Percentiles rank a stretch among this genome's conserved stretches.
phyloP scores from a whole-genome alignment of 2,888 invertebrate genomes.

The Baccha elongata region DNA sequence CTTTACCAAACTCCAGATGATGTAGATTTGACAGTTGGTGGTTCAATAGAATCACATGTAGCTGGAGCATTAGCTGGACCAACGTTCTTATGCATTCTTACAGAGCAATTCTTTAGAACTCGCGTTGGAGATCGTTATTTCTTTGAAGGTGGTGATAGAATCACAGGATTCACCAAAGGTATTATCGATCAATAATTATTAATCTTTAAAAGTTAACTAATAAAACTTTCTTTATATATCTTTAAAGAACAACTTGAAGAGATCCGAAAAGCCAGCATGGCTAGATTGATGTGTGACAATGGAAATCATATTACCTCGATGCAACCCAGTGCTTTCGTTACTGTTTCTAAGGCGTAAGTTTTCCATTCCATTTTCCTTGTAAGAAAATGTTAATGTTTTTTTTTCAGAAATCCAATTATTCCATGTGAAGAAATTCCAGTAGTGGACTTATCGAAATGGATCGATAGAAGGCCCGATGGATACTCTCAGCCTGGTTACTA shows the following conservation, averaged over 20 bases:
- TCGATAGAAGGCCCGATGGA: conserved; percentile 76
- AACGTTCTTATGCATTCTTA: conserved; percentile 93
- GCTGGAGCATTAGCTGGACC: conserved; percentile 92
- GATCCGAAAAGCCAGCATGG: conserved; percentile 90
- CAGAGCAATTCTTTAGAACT: conserved; percentile 93
- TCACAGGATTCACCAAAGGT: conserved; percentile 86
- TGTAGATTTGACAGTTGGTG: conserved; percentile 93
- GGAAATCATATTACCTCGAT: conserved; percentile 87
- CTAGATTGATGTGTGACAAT: conserved; percentile 92
- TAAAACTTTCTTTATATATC: no score
- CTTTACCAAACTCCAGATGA: conserved; percentile 90
- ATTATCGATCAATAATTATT: not conserved
- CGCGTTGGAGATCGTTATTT: conserved; percentile 94
- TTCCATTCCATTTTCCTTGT: not conserved
- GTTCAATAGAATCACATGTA: conserved; percentile 89
- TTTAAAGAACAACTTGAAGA: conserved; percentile 87
- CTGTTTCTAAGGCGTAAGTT: conserved; percentile 85
- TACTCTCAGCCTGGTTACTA: conserved; percentile 44
- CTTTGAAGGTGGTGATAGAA: conserved; percentile 88
- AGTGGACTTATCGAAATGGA: conserved; percentile 86
- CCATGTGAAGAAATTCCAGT: conserved; percentile 85
- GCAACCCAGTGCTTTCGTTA: conserved; percentile 87
- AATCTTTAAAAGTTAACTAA: not conserved
- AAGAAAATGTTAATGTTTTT: conserved; percentile 72
- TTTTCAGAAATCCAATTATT: conserved; percentile 85